A percentile compares a stretch with the other conserved stretches of the same genome.
Conservation (phyloP, 2,888 invertebrate genomes). For the Drosophila trichaetosa region DNA sequence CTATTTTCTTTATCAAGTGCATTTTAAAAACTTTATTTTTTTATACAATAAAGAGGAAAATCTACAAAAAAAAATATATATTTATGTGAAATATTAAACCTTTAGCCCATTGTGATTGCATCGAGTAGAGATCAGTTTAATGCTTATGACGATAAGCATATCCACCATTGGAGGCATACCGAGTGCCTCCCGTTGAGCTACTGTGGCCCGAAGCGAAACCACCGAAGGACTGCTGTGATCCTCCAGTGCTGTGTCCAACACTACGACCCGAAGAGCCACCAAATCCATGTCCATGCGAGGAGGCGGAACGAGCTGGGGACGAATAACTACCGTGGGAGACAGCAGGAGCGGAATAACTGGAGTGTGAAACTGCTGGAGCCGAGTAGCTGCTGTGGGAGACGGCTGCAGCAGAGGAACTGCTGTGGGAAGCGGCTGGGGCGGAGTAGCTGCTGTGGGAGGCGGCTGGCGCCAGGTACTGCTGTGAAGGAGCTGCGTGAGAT, state of each 20-base stretch:
- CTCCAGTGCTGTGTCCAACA: constrained; percentile 33
- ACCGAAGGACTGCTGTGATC: constrained; percentile 3
- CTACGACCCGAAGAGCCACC: constrained; percentile 32
- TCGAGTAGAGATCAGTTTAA: constrained; percentile 44
- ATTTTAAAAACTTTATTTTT: constrained; percentile 16
- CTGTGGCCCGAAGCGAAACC: constrained; percentile 13
- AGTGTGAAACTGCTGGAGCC: constrained; percentile 3
- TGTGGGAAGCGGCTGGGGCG: too few relatives aligned
- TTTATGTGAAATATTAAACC: constrained; percentile 2
- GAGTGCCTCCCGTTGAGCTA: constrained; percentile 48
- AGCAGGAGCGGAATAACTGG: constrained; percentile 23
- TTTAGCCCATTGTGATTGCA: constrained; percentile 11
- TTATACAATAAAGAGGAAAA: constrained; percentile 2
- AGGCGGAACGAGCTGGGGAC: constrained; percentile 32
- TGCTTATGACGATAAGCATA: constrained; percentile 66
- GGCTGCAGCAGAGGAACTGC: constrained; percentile 20
- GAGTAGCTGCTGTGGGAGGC: constrained; percentile 1
- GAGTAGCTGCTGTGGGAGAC: background rate
- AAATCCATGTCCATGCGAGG: constrained; percentile 22
- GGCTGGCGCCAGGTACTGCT: constrained; percentile 39
- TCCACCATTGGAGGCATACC: constrained; percentile 73
- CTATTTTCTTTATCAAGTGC: background rate
- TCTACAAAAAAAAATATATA: constrained; percentile 30
- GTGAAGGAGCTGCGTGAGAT: constrained; percentile 27
- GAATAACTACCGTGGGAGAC: constrained; percentile 15